Conservation (phyloP, 2,888 invertebrate genomes). For the Buathra laborator region DNA sequence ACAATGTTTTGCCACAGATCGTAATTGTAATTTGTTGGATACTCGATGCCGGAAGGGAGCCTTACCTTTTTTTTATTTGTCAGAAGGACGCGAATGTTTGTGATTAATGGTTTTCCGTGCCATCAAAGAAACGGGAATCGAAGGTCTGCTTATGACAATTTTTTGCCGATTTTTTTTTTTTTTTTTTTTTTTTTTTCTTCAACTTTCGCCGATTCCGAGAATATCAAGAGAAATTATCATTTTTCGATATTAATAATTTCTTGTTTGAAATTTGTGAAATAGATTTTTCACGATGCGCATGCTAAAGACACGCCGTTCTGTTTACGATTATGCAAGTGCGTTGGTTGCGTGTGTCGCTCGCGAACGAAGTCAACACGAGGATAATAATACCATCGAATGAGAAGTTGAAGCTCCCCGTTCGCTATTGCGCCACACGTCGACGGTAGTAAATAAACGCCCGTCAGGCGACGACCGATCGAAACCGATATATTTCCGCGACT, state of each 20-base stretch:
- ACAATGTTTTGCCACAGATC: background rate
- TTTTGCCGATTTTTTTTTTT: background rate
- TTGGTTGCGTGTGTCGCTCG: constrained; percentile 10
- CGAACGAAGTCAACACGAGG: constrained; percentile 35
- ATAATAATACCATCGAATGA: constrained; percentile 49
- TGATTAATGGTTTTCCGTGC: no score
- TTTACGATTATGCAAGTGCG: constrained; percentile 60
- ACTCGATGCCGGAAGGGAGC: no score
- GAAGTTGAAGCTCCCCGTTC: constrained; percentile 54
- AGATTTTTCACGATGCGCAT: background rate
- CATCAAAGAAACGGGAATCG: no score
- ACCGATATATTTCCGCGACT: constrained; percentile 42
- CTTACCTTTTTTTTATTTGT: no score
- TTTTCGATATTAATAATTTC: no score
- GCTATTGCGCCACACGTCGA: constrained; percentile 36
- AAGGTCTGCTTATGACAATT: background rate
- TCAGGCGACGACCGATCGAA: constrained; percentile 22
- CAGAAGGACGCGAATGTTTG: no score
- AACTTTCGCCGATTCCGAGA: background rate
- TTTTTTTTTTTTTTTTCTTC: constrained; percentile 8
- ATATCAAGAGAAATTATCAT: background rate
- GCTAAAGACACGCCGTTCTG: constrained; percentile 36
- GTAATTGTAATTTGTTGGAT: no score
- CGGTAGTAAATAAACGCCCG: constrained; percentile 26
- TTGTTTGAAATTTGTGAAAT: no score